A percentile compares a stretch with the other conserved stretches of the same genome.
phyloP scores from a whole-genome alignment of 2,888 invertebrate species.

The Hesperia comma region DNA sequence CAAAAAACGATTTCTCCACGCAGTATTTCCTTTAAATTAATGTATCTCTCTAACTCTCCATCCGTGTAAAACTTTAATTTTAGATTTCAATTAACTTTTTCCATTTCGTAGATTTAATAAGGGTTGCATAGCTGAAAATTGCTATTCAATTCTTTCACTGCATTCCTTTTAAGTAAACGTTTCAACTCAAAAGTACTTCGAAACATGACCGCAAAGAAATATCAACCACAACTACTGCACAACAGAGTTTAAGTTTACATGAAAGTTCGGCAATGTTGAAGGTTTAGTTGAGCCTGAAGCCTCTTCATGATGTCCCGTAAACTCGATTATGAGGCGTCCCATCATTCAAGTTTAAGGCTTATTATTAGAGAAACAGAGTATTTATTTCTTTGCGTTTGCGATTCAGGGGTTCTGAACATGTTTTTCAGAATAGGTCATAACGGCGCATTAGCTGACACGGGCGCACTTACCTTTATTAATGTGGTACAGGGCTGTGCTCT shows the following conservation, averaged over 20 bases:
- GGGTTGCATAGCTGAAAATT: conserved; percentile 5
- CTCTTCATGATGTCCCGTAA: conserved; percentile 65
- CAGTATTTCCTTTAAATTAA: background rate
- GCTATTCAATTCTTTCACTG: conserved; percentile 21
- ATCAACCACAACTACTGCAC: conserved; percentile 7
- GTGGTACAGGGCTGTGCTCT: conserved; percentile 74
- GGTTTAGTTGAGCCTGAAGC: conserved; percentile 38
- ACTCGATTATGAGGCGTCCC: conserved; percentile 50
- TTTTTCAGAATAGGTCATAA: conserved; percentile 78
- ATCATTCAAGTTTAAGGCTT: conserved; percentile 51
- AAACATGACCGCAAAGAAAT: conserved; percentile 8
- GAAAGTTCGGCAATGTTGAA: conserved; percentile 69
- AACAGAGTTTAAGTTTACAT: conserved; percentile 57
- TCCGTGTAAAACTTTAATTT: background rate
- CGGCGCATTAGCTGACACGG: conserved; percentile 78
- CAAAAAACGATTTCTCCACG: no score
- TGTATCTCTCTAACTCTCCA: background rate
- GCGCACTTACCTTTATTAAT: conserved; percentile 80
- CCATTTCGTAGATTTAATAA: conserved; percentile 2
- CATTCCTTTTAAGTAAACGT: conserved; percentile 26
- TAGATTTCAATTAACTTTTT: background rate
- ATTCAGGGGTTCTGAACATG: conserved; percentile 63
- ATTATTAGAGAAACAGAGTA: conserved; percentile 45
- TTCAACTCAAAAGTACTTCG: conserved; percentile 26
- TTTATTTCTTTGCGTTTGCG: conserved; percentile 47